Evolutionary conservation across 2,888 invertebrate genomes (phyloP).

Genomic region (Apotomis turbidana): DNA sequence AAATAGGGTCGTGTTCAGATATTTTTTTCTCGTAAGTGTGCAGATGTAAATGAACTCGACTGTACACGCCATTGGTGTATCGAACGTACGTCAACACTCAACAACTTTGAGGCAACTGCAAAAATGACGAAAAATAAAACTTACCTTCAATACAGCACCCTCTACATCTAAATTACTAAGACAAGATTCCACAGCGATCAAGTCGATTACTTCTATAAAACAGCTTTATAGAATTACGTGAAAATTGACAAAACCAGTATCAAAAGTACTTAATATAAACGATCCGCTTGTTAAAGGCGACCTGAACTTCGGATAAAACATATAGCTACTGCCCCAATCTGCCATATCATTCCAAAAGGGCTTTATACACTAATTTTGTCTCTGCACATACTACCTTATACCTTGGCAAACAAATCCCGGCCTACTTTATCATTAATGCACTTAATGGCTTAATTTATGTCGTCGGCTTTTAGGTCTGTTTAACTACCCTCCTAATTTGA

Average conservation of each 20-base stretch:
- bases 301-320: conserved; percentile 34
- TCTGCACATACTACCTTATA: conserved; percentile 14
- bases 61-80: too few species aligned
- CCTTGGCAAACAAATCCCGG: neutral
- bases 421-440: conserved; percentile 60
- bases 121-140: too few species aligned
- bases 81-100: too few species aligned
- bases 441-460: conserved; percentile 62
- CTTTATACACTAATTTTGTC: neutral
- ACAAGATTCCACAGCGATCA: too few species aligned
- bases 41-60: too few species aligned
- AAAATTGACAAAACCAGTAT: conserved; percentile 14
- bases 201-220: neutral
- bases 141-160: too few species aligned
- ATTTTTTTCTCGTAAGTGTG: too few species aligned
- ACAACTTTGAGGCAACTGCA: too few species aligned
- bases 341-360: neutral
- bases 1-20: too few species aligned
- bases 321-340: conserved; percentile 35
- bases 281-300: conserved; percentile 24
- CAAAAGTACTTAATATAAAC: conserved; percentile 25
- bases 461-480: conserved; percentile 53
- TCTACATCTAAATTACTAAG: too few species aligned
- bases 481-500: conserved; percentile 55
- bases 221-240: neutral